Conservation (phyloP, 2,113 vertebrate genomes). For the Hippoglossus stenolepis region DNA sequence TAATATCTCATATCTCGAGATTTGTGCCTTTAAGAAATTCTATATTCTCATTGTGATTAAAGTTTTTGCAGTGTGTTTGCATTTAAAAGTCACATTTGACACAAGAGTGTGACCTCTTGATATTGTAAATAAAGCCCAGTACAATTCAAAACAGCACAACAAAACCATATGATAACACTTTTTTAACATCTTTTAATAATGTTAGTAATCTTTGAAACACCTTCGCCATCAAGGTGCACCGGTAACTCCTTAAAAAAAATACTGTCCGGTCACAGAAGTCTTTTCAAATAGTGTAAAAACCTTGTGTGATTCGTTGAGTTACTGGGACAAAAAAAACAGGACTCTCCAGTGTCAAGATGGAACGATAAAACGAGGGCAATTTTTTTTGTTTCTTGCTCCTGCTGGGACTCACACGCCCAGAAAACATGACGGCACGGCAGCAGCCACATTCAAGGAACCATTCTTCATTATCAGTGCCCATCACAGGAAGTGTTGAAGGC, state of each 20-base stretch:
- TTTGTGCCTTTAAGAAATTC: background rate
- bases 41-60: background rate
- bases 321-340: background rate
- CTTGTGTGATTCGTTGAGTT: background rate
- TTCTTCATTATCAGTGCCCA: background rate
- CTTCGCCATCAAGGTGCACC: background rate
- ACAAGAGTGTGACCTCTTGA: background rate
- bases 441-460: conserved; percentile 18
- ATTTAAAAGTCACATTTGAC: conserved; percentile 1
- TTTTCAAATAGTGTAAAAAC: background rate
- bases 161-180: background rate
- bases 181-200: background rate
- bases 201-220: conserved; percentile 3
- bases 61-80: background rate
- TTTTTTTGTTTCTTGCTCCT: conserved; percentile 1
- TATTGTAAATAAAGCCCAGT: background rate
- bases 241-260: no score
- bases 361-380: background rate
- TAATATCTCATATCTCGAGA: background rate
- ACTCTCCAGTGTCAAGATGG: conserved; percentile 20
- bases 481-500: conserved; percentile 9
- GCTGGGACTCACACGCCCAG: background rate
- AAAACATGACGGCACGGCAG: background rate
- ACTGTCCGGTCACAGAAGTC: conserved; percentile 7
- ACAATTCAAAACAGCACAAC: background rate